Evolutionary conservation across 1,140 invertebrate genomes (phyloP), one percentile per base, ranked within the genome.

Genomic region (Hycleus phaleratus): DNA sequence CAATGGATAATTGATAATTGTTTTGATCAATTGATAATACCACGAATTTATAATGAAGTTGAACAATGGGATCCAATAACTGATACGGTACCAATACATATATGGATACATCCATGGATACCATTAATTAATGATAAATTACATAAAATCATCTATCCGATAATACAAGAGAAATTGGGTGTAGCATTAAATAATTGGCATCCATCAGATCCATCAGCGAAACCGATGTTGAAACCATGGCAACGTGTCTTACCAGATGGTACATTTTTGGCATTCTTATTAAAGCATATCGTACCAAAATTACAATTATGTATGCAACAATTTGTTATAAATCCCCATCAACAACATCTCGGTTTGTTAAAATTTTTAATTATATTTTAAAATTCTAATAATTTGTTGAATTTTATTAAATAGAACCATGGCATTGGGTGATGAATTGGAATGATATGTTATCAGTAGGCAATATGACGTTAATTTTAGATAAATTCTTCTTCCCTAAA

Each of bases 61-160:
- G 84, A 91, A 43, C 81, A 84, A 42, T 99, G 96, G 97, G 92
- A 98, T 79, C 96, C 97, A 0, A 77, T 95, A 0, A 90, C 86
- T 0, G 96, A 98, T 70, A 89, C 87, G 0, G 83, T 96, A 51
- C 95, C 95, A 2, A 91, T 98, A 61, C 95, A 98, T 75, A 82
- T 85, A 5, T 99, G 97, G 97, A 85, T 98, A 54, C 87, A 97
- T 75, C 97, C 97, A 0, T 99, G 96, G 96, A 79, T 93, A 40
- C 85, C 86, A 5, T 71, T 89, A 24, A 81, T 94, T 73, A 81
- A 81, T 42, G 62, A 68, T 2, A 76, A 78, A 46, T 69, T 98
- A 65, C 86, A 92, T 64, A 84, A 84, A 1, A 79, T 81, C 6
- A 84, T 97, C 5, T 98, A 95, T 78, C 90, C 93, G n/a, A 84